A percentile compares a stretch with the other conserved stretches of the same genome.
Conservation (phyloP, 1,140 invertebrate genomes). For the Metopolophium dirhodum region DNA sequence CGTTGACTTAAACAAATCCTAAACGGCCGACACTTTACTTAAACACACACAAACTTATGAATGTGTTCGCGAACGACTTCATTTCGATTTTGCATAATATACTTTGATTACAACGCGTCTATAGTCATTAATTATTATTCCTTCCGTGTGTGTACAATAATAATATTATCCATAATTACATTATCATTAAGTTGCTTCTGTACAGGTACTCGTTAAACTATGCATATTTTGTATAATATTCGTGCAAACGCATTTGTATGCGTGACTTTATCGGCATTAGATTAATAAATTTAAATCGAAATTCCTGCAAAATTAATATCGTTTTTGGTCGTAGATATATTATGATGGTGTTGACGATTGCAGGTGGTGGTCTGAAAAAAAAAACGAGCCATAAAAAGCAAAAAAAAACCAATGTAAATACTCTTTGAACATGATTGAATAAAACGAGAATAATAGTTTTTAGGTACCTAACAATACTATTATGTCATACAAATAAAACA, state of each 20-base stretch:
- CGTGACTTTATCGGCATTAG: neutral
- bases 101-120: neutral
- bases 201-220: neutral
- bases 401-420: neutral
- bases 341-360: neutral
- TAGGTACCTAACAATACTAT: neutral
- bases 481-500: neutral
- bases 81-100: slow-evolving; percentile 5
- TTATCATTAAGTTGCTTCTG: neutral
- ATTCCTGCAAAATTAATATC: neutral
- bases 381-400: no score
- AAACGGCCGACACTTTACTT: neutral
- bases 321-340: neutral
- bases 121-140: slow-evolving; percentile 25
- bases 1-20: neutral
- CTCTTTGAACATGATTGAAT: neutral
- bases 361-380: neutral
- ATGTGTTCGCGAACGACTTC: neutral
- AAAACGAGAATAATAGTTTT: neutral
- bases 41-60: slow-evolving; percentile 1
- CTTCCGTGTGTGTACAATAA: neutral
- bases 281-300: neutral
- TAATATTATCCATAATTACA: neutral
- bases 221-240: neutral
- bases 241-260: neutral